Percentiles rank a stretch among this genome's conserved stretches.
These are phyloP conservation scores for Crossaster papposus DNA, from an alignment of 53 echinoderm and acorn worm species.

Conservation along the genomic window DNA sequence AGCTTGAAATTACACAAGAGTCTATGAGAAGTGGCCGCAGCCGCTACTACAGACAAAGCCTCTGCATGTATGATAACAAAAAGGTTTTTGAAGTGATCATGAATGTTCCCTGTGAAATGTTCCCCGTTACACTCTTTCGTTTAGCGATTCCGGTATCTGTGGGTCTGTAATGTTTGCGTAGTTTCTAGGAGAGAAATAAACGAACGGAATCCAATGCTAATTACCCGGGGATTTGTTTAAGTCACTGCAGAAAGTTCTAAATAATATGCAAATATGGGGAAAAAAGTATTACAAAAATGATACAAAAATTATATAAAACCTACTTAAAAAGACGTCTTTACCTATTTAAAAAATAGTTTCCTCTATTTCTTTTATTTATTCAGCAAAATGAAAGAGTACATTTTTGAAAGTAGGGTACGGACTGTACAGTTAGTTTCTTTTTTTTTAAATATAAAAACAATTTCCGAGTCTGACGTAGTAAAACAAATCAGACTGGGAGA, in stretches of 20 bases:
- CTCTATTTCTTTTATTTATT: constrained; percentile 53
- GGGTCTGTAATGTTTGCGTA: background rate
- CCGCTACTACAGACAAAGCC: too few species aligned
- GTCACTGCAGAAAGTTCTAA: background rate
- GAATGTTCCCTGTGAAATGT: too few species aligned
- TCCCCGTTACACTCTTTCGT: too few species aligned
- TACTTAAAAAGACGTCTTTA: background rate
- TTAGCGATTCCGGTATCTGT: background rate
- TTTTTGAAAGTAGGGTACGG: constrained; percentile 18
- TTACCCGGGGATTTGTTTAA: background rate
- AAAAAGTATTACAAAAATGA: background rate
- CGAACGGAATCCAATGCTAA: background rate
- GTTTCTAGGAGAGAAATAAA: background rate
- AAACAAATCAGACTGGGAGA: background rate
- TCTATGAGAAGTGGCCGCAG: too few species aligned
- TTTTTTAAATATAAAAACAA: constrained; percentile 37
- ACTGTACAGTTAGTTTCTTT: constrained; percentile 30
- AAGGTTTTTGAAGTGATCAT: too few species aligned
- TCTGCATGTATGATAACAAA: too few species aligned
- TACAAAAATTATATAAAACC: background rate
- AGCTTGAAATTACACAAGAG: too few species aligned
- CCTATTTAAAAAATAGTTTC: constrained; percentile 39
- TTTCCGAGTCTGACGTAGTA: constrained; percentile 21
- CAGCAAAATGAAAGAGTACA: constrained; percentile 19
- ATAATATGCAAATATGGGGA: constrained; percentile 15